A percentile compares a stretch with the other conserved stretches of the same genome.
These are phyloP conservation scores for Cercocebus atys DNA, from an alignment of 2,113 vertebrate genomes.

Conservation along the genomic window DNA sequence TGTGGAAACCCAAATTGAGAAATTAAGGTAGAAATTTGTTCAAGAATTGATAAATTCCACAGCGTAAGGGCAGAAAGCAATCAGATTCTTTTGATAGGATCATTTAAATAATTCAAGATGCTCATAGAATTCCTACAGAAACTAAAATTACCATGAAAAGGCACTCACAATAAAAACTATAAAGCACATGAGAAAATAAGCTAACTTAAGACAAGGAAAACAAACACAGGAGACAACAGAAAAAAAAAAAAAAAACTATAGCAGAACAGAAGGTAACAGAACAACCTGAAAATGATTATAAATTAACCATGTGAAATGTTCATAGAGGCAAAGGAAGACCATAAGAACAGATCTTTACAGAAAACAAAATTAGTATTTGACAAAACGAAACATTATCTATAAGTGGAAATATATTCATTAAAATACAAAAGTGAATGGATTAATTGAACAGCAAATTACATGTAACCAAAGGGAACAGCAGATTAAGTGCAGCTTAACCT, in stretches of 20 bases:
- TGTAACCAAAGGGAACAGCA: background rate
- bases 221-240: background rate
- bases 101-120: background rate
- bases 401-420: background rate
- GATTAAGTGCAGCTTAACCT: background rate
- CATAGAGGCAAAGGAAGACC: background rate
- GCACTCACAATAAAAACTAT: background rate
- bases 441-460: background rate
- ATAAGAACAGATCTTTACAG: background rate
- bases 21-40: slow-evolving; percentile 18
- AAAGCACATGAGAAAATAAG: background rate
- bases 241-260: background rate
- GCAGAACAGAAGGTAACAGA: background rate
- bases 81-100: background rate
- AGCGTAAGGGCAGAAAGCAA: background rate
- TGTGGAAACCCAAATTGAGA: background rate
- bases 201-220: background rate
- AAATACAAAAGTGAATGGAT: background rate
- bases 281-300: background rate
- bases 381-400: background rate
- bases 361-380: background rate
- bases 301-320: background rate
- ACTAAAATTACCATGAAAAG: background rate
- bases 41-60: background rate
- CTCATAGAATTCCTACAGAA: background rate